A percentile compares a stretch with the other conserved stretches of the same genome.
Evolutionary conservation across 92 coral and sea anemone genomes (phyloP).

Genomic region (Bergia puertoricense): DNA sequence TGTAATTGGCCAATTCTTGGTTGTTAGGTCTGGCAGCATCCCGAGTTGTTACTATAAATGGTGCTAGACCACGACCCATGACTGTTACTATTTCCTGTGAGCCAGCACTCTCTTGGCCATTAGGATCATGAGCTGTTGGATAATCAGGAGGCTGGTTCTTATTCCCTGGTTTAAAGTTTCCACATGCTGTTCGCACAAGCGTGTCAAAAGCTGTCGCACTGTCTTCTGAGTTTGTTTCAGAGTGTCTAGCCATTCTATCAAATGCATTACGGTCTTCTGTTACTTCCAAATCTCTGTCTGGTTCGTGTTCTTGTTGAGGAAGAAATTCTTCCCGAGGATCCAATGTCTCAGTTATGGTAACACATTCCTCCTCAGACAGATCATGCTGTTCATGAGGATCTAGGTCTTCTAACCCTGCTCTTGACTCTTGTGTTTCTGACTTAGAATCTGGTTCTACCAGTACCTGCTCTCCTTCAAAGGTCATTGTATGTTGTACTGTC

Average conservation of each 20-base stretch:
- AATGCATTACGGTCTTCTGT: slow-evolving; percentile 30
- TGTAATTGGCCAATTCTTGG: neutral
- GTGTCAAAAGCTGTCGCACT: slow-evolving; percentile 70
- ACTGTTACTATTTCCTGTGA: slow-evolving; percentile 21
- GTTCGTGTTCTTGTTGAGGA: neutral
- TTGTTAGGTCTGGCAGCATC: neutral
- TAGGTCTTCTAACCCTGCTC: neutral
- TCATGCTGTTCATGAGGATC: neutral
- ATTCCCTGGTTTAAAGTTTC: slow-evolving; percentile 51
- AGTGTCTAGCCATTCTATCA: slow-evolving; percentile 15
- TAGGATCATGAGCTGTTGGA: neutral
- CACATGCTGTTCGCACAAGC: slow-evolving; percentile 83
- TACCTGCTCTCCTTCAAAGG: neutral
- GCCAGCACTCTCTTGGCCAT: neutral
- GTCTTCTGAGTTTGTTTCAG: slow-evolving; percentile 31
- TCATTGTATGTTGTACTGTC: neutral
- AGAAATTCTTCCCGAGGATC: neutral
- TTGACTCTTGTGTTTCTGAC: neutral
- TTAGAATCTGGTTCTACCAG: neutral
- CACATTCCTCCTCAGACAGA: slow-evolving; percentile 16
- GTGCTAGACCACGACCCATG: slow-evolving; percentile 19
- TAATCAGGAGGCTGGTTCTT: slow-evolving; percentile 4
- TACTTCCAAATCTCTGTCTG: neutral
- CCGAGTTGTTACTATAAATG: slow-evolving; percentile 13
- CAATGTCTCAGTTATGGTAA: slow-evolving; percentile 1